A percentile compares a stretch with the other conserved stretches of the same genome.
These are phyloP conservation scores for Hermetia illucens DNA, from an alignment of 1,140 invertebrate species.

Conservation along the genomic window DNA sequence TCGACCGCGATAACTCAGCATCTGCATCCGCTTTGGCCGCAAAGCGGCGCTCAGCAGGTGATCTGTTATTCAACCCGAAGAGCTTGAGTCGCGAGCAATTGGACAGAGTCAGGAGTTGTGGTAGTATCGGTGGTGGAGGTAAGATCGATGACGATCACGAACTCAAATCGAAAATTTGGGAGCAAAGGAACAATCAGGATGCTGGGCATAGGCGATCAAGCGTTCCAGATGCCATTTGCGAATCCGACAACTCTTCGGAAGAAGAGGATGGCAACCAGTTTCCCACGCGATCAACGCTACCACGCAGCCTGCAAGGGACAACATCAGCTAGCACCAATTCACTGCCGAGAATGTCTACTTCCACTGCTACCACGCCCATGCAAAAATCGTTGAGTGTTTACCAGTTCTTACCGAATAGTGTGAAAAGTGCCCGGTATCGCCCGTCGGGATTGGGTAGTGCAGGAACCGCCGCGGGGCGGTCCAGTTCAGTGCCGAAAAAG, in stretches of 20 bases:
- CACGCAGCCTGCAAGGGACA: constrained; percentile 43
- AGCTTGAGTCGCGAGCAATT: constrained; percentile 59
- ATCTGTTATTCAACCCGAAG: constrained; percentile 58
- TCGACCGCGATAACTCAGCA: constrained; percentile 48
- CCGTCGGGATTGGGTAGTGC: constrained; percentile 60
- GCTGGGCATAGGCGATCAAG: constrained; percentile 34
- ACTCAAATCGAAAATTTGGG: constrained; percentile 32
- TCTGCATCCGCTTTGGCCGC: constrained; percentile 50
- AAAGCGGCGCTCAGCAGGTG: constrained; percentile 62
- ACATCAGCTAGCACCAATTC: constrained; percentile 53
- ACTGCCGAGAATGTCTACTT: constrained; percentile 51
- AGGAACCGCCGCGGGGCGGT: no score
- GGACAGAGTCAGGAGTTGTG: constrained; percentile 63
- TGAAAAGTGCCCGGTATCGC: constrained; percentile 72
- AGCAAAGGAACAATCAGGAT: constrained; percentile 15
- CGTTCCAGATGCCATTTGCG: constrained; percentile 50
- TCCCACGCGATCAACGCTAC: constrained; percentile 42
- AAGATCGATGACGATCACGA: constrained; percentile 36
- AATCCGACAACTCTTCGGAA: constrained; percentile 45
- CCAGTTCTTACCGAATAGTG: constrained; percentile 44
- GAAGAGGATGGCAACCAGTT: constrained; percentile 41
- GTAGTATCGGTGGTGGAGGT: constrained; percentile 58
- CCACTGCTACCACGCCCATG: constrained; percentile 39
- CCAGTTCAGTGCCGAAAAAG: constrained; percentile 40
- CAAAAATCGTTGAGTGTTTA: constrained; percentile 54